Percentiles rank a stretch among this genome's conserved stretches.
Evolutionary conservation across 2,888 invertebrate species (phyloP).

Genomic region (Argyresthia goedartella): DNA sequence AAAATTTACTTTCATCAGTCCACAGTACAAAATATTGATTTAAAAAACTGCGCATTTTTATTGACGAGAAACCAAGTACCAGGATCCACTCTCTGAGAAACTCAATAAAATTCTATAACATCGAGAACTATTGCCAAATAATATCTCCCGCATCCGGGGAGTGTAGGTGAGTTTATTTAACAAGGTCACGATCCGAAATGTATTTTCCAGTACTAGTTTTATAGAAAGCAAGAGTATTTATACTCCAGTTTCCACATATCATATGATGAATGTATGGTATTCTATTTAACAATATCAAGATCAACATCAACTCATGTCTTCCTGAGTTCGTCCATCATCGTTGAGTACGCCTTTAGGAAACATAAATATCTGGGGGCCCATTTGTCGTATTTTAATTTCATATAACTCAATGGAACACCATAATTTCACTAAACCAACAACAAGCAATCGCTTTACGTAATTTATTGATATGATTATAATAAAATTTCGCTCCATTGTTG

Average conservation of each 20-base stretch:
- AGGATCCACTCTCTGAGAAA: slow-evolving; percentile 23
- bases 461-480: slow-evolving; percentile 4
- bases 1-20: too few relatives aligned
- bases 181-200: too few relatives aligned
- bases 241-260: too few relatives aligned
- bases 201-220: not conserved
- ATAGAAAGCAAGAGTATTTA: not conserved
- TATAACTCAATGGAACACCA: not conserved
- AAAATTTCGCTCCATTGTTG: slow-evolving; percentile 1
- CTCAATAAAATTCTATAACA: slow-evolving; percentile 26
- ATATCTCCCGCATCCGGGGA: not conserved
- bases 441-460: slow-evolving; percentile 1
- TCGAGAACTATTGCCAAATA: not conserved
- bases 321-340: not conserved
- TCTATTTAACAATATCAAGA: too few relatives aligned
- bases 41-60: too few relatives aligned
- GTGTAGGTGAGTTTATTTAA: not conserved
- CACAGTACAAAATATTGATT: too few relatives aligned
- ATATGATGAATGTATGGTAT: too few relatives aligned
- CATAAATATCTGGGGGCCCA: too few relatives aligned
- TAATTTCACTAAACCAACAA: not conserved
- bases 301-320: too few relatives aligned
- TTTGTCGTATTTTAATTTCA: not conserved
- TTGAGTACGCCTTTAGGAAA: not conserved
- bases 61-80: slow-evolving; percentile 17